Conservation (phyloP, 1,140 invertebrate species). For the Pseudobourletiella spinata region DNA sequence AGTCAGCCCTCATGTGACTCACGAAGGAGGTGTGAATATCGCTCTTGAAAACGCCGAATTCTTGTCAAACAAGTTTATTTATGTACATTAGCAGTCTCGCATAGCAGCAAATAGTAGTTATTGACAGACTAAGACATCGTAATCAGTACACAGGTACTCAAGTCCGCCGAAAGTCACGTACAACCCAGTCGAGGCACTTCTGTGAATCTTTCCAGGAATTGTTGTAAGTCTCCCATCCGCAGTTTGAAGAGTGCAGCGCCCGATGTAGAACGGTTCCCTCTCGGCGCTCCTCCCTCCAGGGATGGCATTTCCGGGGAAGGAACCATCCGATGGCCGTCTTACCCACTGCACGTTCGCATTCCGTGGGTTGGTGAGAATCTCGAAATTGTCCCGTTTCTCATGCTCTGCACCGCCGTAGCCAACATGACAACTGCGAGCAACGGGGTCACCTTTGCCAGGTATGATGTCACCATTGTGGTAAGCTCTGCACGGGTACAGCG, state of each 20-base stretch:
- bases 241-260: conserved; percentile 14
- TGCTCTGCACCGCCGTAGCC: conserved; percentile 18
- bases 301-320: conserved; percentile 19
- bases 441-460: conserved; percentile 28
- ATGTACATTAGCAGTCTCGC: no score
- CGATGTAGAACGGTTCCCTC: conserved; percentile 26
- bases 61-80: no score
- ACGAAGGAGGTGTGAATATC: no score
- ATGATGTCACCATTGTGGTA: conserved; percentile 31
- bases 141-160: conserved; percentile 6
- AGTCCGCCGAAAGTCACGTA: conserved; percentile 21
- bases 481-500: conserved; percentile 19
- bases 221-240: conserved; percentile 5
- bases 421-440: conserved; percentile 19
- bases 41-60: no score
- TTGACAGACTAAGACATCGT: conserved; percentile 6
- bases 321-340: neutral
- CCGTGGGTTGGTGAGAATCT: conserved; percentile 25
- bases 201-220: conserved; percentile 27
- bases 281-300: conserved; percentile 25
- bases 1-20: no score
- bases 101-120: no score
- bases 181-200: conserved; percentile 8
- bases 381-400: conserved; percentile 10
- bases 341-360: conserved; percentile 12